A percentile compares a stretch with the other conserved stretches of the same genome.
These are phyloP conservation scores for Dexiosoma caninum DNA, from an alignment of 2,888 invertebrate species.

Conservation along the genomic window DNA sequence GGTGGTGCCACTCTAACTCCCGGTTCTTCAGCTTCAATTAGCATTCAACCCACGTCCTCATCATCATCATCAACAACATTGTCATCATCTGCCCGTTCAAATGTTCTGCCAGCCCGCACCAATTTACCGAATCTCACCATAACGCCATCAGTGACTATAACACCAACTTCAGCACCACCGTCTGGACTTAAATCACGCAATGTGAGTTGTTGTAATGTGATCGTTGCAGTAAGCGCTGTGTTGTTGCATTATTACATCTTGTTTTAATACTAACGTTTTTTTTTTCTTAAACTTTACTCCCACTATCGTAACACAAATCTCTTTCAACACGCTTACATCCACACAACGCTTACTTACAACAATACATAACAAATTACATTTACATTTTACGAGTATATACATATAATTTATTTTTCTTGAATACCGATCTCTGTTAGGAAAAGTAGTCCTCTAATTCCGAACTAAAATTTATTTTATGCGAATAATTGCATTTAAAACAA, in stretches of 20 bases:
- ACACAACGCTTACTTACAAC: slow-evolving; percentile 70
- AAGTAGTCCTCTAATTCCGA: too few species aligned
- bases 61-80: slow-evolving; percentile 66
- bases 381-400: background rate
- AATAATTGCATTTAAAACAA: too few species aligned
- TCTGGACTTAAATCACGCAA: slow-evolving; percentile 78
- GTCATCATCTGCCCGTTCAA: slow-evolving; percentile 70
- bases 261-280: background rate
- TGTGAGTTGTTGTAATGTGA: slow-evolving; percentile 79
- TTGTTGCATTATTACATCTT: slow-evolving; percentile 55
- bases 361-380: slow-evolving; percentile 41
- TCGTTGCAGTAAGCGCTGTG: slow-evolving; percentile 76
- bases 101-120: slow-evolving; percentile 75
- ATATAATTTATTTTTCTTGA: background rate
- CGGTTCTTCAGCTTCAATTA: slow-evolving; percentile 75
- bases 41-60: slow-evolving; percentile 67
- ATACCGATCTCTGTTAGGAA: too few species aligned
- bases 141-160: slow-evolving; percentile 86
- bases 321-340: slow-evolving; percentile 61
- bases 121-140: slow-evolving; percentile 79
- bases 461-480: too few species aligned
- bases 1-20: slow-evolving; percentile 82
- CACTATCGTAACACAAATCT: background rate
- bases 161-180: slow-evolving; percentile 85
- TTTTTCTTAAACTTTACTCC: background rate